Percentiles rank a stretch among this genome's conserved stretches.
phyloP scores from a whole-genome alignment of 2,113 vertebrate species.

The Bubo scandiacus region DNA sequence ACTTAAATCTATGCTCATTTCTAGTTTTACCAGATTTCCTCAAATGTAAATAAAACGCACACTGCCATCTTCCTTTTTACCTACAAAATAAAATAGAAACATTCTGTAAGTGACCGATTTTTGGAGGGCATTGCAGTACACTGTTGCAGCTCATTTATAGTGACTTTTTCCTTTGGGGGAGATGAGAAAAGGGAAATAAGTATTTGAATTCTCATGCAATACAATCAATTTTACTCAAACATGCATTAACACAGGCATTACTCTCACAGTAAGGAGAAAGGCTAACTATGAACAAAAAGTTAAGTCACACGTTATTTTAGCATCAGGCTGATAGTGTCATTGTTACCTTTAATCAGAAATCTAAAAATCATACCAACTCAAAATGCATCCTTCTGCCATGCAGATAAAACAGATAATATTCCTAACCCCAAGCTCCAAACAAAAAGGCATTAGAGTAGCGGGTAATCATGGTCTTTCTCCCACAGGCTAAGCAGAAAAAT shows the following conservation, averaged over 20 bases:
- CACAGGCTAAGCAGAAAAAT: neutral
- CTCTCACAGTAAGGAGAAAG: neutral
- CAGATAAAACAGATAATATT: neutral
- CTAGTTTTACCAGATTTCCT: neutral
- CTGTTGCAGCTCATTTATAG: neutral
- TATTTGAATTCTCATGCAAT: neutral
- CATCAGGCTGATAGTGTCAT: neutral
- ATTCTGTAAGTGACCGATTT: neutral
- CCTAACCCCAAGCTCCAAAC: neutral
- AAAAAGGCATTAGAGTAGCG: neutral
- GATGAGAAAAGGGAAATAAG: neutral
- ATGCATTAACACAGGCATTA: neutral
- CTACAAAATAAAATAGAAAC: neutral
- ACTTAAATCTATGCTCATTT: neutral
- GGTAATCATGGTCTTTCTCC: neutral
- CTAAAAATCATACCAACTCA: neutral
- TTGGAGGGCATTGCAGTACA: neutral
- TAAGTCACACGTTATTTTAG: neutral
- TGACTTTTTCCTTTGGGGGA: neutral
- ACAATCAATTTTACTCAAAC: neutral
- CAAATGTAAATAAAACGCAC: accelerated
- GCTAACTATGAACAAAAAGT: neutral
- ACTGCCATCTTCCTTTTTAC: neutral
- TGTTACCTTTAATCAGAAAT: neutral
- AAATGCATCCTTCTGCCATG: neutral